These are phyloP conservation scores for Chrysogorgia sp. DNA, from an alignment of 92 coral and sea anemone species.

Conservation along the genomic window DNA sequence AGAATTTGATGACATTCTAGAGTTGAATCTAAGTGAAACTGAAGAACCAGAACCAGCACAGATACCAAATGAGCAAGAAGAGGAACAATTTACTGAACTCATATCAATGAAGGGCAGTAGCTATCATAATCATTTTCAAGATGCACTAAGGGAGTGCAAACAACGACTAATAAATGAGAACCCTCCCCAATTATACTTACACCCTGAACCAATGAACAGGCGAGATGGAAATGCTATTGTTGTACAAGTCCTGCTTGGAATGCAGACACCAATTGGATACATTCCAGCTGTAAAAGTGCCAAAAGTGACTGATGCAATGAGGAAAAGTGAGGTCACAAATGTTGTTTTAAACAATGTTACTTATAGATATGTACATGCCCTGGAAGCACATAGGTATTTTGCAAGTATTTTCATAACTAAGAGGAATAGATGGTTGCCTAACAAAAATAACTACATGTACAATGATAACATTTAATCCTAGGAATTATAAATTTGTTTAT, in stretches of 20 bases:
- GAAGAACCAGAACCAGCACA: neutral
- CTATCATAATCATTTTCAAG: conserved; percentile 49
- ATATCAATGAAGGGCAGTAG: conserved; percentile 52
- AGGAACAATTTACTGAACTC: conserved; percentile 32
- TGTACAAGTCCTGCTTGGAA: conserved; percentile 48
- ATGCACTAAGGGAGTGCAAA: conserved; percentile 36
- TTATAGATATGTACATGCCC: conserved; percentile 10
- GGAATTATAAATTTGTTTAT: no score
- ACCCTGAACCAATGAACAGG: conserved; percentile 51
- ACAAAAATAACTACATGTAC: conserved; percentile 42
- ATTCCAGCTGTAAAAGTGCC: conserved; percentile 51
- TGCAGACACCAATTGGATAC: conserved; percentile 55
- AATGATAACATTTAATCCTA: conserved; percentile 13
- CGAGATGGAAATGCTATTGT: conserved; percentile 66
- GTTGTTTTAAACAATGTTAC: conserved; percentile 37
- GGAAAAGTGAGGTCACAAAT: conserved; percentile 10
- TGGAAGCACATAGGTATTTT: conserved; percentile 15
- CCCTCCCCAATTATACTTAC: conserved; percentile 24
- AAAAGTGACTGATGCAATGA: conserved; percentile 56
- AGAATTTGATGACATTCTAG: neutral
- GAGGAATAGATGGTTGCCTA: conserved; percentile 40
- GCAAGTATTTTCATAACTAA: conserved; percentile 46
- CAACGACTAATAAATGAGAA: conserved; percentile 26
- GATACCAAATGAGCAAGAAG: neutral
- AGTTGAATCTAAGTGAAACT: neutral